phyloP scores from a whole-genome alignment of 2,797 vertebrate species.

The Smutsia temminckii region DNA sequence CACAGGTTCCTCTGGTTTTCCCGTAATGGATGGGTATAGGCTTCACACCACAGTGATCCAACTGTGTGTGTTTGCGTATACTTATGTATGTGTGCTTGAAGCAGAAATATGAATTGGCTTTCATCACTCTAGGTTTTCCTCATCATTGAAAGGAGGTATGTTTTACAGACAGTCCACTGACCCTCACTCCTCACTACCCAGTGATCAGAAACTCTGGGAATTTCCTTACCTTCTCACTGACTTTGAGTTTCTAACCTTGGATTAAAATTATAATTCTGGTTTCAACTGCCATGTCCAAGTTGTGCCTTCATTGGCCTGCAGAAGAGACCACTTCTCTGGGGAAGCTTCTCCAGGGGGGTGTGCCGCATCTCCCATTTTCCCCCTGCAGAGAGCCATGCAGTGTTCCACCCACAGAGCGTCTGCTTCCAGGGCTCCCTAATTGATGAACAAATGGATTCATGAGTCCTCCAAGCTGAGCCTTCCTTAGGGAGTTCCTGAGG shows the following conservation, averaged over 20 bases:
- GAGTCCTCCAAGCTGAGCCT: constrained; percentile 66
- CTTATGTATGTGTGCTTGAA: neutral
- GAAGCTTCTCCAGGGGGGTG: neutral
- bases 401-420: neutral
- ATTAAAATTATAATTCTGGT: constrained; percentile 12
- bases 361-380: neutral
- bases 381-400: neutral
- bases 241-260: neutral
- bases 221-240: neutral
- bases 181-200: neutral
- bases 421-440: constrained; percentile 41
- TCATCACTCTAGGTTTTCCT: neutral
- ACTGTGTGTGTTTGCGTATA: neutral
- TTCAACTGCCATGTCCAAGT: neutral
- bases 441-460: constrained; percentile 64
- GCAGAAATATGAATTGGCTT: neutral
- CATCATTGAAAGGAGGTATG: neutral
- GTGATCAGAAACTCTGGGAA: neutral
- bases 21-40: neutral
- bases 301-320: neutral
- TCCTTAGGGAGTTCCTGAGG: constrained; percentile 55
- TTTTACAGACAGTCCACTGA: neutral
- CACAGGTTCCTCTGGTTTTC: neutral
- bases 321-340: neutral
- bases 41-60: neutral